A percentile compares a stretch with the other conserved stretches of the same genome.
phyloP scores from a whole-genome alignment of 1,140 invertebrate genomes.

The Coenobita brevimanus region DNA sequence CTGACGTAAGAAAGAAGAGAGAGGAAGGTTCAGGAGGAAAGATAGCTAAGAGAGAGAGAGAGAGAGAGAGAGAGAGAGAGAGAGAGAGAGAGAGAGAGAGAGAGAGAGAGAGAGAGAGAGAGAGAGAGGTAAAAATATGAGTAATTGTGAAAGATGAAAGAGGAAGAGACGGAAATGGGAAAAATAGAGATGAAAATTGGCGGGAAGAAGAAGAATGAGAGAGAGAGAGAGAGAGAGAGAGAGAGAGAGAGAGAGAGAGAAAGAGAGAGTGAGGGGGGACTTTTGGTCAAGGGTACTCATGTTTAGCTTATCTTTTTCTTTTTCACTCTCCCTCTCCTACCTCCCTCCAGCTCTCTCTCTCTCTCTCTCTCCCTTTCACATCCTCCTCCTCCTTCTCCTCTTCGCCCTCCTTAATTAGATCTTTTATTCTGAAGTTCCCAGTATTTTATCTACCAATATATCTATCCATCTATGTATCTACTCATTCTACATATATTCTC shows the following conservation, averaged over 20 bases:
- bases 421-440: not conserved
- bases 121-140: too few relatives aligned
- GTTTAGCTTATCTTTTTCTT: not conserved
- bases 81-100: slow-evolving; percentile 6
- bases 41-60: not conserved
- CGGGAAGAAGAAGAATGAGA: not conserved
- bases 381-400: not conserved
- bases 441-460: not conserved
- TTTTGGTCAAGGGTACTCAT: not conserved
- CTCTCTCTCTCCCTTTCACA: not conserved
- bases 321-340: not conserved
- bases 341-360: not conserved
- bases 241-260: not conserved
- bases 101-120: not conserved
- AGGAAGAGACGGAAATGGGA: too few relatives aligned
- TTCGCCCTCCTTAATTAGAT: not conserved
- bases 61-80: slow-evolving; percentile 19
- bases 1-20: not conserved
- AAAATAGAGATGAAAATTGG: too few relatives aligned
- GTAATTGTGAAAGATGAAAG: not conserved
- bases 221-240: slow-evolving; percentile 4
- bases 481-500: too few relatives aligned
- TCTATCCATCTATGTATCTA: too few relatives aligned
- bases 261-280: not conserved
- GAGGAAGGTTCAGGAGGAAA: too few relatives aligned